Percentiles rank a stretch among this genome's conserved stretches.
phyloP scores from a whole-genome alignment of 2,113 vertebrate species.

The Pimephales promelas region DNA sequence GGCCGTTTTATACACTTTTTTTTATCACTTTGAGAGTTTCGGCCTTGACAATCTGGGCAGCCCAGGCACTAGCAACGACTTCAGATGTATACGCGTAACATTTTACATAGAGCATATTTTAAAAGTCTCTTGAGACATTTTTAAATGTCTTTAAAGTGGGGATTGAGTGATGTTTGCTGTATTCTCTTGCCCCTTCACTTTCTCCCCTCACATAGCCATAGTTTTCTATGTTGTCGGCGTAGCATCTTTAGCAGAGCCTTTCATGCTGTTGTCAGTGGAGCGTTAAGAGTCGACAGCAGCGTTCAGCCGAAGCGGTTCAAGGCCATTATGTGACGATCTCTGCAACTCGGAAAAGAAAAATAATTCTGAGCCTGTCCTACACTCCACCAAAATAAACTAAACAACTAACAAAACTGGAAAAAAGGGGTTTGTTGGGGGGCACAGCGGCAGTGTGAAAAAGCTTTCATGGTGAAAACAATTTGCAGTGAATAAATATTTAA shows the following conservation, averaged over 20 bases:
- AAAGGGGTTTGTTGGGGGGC: background rate
- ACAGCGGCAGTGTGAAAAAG: background rate
- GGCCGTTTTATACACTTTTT: background rate
- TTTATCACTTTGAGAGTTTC: background rate
- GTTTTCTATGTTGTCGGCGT: constrained; percentile 32
- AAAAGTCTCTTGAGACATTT: constrained; percentile 1
- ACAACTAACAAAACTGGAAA: background rate
- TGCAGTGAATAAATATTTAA: too few species aligned
- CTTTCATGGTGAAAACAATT: background rate
- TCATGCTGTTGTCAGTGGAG: constrained; percentile 41
- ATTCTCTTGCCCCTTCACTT: background rate
- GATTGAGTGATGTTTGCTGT: constrained; percentile 1
- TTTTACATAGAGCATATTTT: constrained; percentile 9
- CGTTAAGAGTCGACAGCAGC: constrained; percentile 38
- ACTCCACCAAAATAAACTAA: constrained; percentile 21
- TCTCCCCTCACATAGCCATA: constrained; percentile 17
- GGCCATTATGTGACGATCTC: constrained; percentile 49
- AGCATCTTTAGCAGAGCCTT: constrained; percentile 34
- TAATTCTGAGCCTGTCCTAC: background rate
- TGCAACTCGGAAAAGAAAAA: constrained; percentile 32
- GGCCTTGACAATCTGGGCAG: background rate
- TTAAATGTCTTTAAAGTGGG: background rate
- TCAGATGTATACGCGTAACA: background rate
- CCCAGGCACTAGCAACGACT: background rate
- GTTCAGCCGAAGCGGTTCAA: constrained; percentile 49